Evolutionary conservation across 2,888 invertebrate species (phyloP), one percentile per base, ranked within the genome.

Genomic region (Stenoptilia bipunctidactyla): DNA sequence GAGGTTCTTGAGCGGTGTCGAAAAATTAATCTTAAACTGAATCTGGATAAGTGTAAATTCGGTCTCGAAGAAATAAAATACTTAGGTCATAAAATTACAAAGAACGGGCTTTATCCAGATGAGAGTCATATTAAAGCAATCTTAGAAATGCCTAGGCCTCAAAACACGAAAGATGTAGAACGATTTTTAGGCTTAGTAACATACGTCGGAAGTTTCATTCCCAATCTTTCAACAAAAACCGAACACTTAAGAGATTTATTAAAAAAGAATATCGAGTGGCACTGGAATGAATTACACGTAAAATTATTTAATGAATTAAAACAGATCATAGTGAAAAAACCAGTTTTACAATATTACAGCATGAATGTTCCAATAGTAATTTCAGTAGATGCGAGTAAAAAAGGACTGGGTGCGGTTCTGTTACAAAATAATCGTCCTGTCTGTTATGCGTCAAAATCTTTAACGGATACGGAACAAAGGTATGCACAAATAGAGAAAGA

Each of bases 111-210:
- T 3, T 12, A n/a, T 14, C 50, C 52, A 1, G 51, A 53, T 40
- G 41, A 45, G 2, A 41, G 41, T 15, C 48, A 49, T 13, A 41
- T 45, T 10, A n/a, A 14, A 13, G 47, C 51, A 0, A 47, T 53
- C 15, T 40, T 20, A 39, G 42, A 53, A 10, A 51, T 53, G 51
- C 50, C 47, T 1, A 39, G 6, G 27, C 51, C 51, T 1, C n/a
- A 42, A 27, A 47, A 47, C 39, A 15, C 34, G 1, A 51, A 50
- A 33, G 50, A 50, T 14, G 6, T 51, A 0, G 47, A 51, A 38
- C 33, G 50, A 27, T 51, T 53, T 42, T 38, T 52, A 37, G 53
- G 52, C 1, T 1, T 55, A 2, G 43, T 51, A 1, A 53, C 48
- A 1, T 55, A 55, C 37, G 45, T 53, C 10, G 39, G 47, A 13